These are phyloP conservation scores for Epinotia ramella DNA, from an alignment of 2,888 invertebrate genomes.

Conservation along the genomic window DNA sequence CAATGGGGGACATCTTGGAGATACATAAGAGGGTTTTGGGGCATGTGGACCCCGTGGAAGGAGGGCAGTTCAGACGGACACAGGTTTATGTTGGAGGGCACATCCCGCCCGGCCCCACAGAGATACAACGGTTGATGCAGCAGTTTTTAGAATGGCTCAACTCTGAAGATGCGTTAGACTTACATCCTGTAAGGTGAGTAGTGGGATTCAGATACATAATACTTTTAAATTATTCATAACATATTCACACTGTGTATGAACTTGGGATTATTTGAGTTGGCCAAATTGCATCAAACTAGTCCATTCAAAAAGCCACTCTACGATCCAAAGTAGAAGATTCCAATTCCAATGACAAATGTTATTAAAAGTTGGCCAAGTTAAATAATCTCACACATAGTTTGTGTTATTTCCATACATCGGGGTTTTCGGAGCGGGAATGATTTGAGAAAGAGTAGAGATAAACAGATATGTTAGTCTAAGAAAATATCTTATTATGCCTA, in stretches of 20 bases:
- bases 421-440: too few relatives aligned
- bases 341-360: too few relatives aligned
- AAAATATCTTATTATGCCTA: too few relatives aligned
- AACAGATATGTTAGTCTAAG: too few relatives aligned
- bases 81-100: conserved; percentile 99
- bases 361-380: too few relatives aligned
- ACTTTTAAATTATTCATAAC: neutral
- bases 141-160: conserved; percentile 97
- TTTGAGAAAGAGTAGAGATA: too few relatives aligned
- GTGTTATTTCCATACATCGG: too few relatives aligned
- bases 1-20: conserved; percentile 94
- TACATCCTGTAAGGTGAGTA: conserved; percentile 93
- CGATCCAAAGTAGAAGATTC: too few relatives aligned
- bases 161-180: conserved; percentile 92
- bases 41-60: conserved; percentile 96
- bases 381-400: too few relatives aligned
- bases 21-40: conserved; percentile 97
- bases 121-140: conserved; percentile 92
- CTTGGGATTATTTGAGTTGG: neutral
- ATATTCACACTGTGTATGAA: too few relatives aligned
- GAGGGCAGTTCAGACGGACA: conserved; percentile 94
- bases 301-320: too few relatives aligned
- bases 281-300: too few relatives aligned
- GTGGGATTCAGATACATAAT: neutral
- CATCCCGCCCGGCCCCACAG: conserved; percentile 94